These are phyloP conservation scores for Hypsopygia costalis DNA, from an alignment of 2,888 invertebrate genomes.

Conservation along the genomic window DNA sequence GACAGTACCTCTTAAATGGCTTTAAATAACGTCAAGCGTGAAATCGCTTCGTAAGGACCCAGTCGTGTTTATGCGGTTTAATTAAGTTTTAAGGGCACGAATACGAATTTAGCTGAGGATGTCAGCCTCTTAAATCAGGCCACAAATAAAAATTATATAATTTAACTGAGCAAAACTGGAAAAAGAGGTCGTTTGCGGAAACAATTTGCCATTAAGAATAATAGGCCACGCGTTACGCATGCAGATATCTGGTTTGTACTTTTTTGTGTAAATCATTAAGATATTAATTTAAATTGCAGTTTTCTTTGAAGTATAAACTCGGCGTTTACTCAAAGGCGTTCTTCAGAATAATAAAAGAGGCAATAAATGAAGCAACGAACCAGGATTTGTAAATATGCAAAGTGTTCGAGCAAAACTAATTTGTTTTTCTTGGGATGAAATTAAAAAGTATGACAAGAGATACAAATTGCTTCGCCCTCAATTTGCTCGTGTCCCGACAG, in stretches of 20 bases:
- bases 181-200: conserved; percentile 2
- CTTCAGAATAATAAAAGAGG: conserved; percentile 17
- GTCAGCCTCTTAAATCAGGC: conserved; percentile 4
- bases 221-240: conserved; percentile 6
- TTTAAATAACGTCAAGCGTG: conserved; percentile 7
- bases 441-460: conserved; percentile 73
- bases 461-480: conserved; percentile 68
- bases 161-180: conserved; percentile 2
- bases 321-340: background rate
- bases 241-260: background rate
- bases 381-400: conserved; percentile 58
- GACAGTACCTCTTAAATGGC: conserved; percentile 8
- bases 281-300: background rate
- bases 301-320: background rate
- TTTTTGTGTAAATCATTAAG: background rate
- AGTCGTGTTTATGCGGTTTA: conserved; percentile 4
- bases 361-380: conserved; percentile 40
- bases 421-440: conserved; percentile 62
- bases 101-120: conserved; percentile 1
- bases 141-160: conserved; percentile 9
- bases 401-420: conserved; percentile 60
- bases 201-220: conserved; percentile 7
- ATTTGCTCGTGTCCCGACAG: conserved; percentile 57
- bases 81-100: conserved; percentile 10
- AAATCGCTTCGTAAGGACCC: conserved; percentile 3